phyloP scores from a whole-genome alignment of 2,113 vertebrate genomes.

The Barnardius zonarius region DNA sequence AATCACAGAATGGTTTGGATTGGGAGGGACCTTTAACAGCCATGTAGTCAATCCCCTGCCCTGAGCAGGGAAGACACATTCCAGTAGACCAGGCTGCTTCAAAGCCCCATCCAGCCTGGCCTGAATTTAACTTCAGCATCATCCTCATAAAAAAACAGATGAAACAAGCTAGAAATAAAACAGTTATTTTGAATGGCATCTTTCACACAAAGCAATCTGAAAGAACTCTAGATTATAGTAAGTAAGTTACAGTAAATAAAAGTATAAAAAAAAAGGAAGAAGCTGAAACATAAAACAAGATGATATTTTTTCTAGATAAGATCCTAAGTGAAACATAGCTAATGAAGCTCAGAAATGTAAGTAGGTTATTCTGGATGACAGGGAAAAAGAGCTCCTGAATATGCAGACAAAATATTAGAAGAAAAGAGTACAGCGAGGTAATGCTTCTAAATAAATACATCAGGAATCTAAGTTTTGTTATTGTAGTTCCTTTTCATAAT shows the following conservation, averaged over 20 bases:
- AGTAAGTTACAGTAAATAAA: not conserved
- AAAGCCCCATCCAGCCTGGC: not conserved
- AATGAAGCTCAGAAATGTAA: not conserved
- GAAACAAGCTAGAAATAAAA: not conserved
- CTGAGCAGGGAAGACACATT: not conserved
- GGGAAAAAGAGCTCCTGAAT: not conserved
- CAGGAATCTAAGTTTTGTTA: not conserved
- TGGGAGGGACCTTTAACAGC: not conserved
- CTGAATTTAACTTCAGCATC: not conserved
- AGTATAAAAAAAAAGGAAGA: not conserved
- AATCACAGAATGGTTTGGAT: accelerated
- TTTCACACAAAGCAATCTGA: not conserved
- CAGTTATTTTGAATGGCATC: not conserved
- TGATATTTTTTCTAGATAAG: not conserved
- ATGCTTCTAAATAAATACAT: not conserved
- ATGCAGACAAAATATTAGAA: not conserved
- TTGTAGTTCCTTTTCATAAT: not conserved
- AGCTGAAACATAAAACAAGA: not conserved
- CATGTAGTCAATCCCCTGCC: not conserved
- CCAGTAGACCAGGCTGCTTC: accelerated
- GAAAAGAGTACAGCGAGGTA: not conserved
- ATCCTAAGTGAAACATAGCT: not conserved
- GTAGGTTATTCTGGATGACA: not conserved
- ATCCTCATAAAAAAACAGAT: not conserved
- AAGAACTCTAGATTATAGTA: not conserved